Conservation (phyloP, 1,140 invertebrate genomes). For the Macrobrachium nipponense region DNA sequence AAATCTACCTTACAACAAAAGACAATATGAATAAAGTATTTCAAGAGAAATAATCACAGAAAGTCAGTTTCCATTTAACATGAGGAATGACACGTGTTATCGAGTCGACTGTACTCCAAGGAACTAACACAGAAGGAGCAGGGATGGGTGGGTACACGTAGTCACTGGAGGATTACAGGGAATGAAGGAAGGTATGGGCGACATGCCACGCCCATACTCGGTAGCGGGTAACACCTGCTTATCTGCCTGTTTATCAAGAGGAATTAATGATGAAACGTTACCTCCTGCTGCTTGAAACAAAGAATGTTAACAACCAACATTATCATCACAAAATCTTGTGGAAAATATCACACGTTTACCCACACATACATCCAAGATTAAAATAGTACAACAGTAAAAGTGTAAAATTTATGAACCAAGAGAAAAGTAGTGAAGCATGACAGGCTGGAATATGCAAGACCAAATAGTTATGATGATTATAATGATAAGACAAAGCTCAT, state of each 20-base stretch:
- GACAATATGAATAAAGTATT: no score
- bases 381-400: no score
- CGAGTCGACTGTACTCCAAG: no score
- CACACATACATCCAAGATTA: no score
- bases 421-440: background rate
- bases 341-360: no score
- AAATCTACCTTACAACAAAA: no score
- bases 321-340: background rate
- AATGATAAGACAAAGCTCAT: background rate
- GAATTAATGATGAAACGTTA: slow-evolving; percentile 11
- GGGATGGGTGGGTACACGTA: no score
- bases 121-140: no score
- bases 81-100: no score
- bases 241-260: background rate
- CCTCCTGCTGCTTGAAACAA: slow-evolving; percentile 43
- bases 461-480: background rate
- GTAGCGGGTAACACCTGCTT: slow-evolving; percentile 8
- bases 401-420: no score
- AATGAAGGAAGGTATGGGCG: background rate
- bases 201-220: slow-evolving; percentile 23
- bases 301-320: slow-evolving; percentile 3
- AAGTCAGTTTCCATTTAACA: no score
- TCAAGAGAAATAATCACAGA: no score
- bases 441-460: background rate
- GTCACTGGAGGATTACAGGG: background rate